Conservation (phyloP, 2,888 invertebrate genomes). For the Prenolepis imparis region DNA sequence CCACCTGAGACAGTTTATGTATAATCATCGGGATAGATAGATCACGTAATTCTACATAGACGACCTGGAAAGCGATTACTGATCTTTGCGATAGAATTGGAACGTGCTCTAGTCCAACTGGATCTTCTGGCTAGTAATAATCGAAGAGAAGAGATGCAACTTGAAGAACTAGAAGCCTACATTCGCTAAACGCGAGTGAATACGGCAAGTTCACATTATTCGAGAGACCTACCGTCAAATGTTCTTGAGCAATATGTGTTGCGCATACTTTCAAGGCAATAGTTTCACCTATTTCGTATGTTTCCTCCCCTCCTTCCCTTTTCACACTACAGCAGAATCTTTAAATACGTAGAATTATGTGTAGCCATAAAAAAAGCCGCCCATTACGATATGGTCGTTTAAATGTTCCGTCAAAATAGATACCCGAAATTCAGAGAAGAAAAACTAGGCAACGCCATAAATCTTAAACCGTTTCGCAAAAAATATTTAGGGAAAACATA, state of each 20-base stretch:
- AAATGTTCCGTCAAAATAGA: background rate
- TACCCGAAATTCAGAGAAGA: background rate
- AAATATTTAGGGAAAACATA: background rate
- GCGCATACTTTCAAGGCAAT: constrained; percentile 61
- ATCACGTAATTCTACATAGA: constrained; percentile 56
- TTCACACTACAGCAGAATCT: constrained; percentile 22
- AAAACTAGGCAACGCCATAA: background rate
- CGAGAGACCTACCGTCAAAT: constrained; percentile 62
- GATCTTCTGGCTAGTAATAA: constrained; percentile 62
- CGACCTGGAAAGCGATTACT: constrained; percentile 65
- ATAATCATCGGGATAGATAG: constrained; percentile 25
- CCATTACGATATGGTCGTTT: background rate
- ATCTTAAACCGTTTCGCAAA: background rate
- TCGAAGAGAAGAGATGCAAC: constrained; percentile 66
- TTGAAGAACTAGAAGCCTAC: constrained; percentile 67
- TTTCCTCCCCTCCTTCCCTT: constrained; percentile 23
- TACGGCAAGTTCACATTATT: constrained; percentile 63
- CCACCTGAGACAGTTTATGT: background rate
- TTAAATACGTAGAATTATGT: background rate
- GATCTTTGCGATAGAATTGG: constrained; percentile 62
- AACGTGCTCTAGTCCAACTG: constrained; percentile 67
- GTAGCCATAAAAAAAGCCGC: background rate
- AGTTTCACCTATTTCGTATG: constrained; percentile 58
- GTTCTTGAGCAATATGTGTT: constrained; percentile 61
- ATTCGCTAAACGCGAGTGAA: constrained; percentile 62